Evolutionary conservation across 1,140 invertebrate species (phyloP).

Genomic region (Diabrotica undecimpunctata): DNA sequence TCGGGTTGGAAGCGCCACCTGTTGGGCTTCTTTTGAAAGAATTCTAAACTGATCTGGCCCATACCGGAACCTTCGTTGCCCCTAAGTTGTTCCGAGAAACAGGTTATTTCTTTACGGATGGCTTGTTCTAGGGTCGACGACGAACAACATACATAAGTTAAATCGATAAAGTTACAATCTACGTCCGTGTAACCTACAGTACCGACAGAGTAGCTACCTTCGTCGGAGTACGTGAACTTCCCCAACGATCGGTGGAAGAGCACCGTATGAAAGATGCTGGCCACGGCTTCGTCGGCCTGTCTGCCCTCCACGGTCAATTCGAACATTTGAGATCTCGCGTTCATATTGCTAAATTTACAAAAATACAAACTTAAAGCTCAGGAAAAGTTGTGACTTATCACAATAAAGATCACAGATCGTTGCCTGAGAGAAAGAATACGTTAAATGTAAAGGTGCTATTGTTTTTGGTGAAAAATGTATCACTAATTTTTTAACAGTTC

Average conservation of each 20-base stretch:
- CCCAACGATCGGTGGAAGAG: slow-evolving; percentile 91
- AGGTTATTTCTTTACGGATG: slow-evolving; percentile 76
- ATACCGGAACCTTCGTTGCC: slow-evolving; percentile 67
- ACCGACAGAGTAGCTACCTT: slow-evolving; percentile 91
- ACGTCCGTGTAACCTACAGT: slow-evolving; percentile 93
- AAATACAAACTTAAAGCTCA: slow-evolving; percentile 22
- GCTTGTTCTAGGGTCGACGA: slow-evolving; percentile 71
- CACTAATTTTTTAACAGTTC: slow-evolving; percentile 21
- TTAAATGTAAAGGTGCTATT: neutral
- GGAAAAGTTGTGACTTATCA: slow-evolving; percentile 27
- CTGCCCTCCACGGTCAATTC: slow-evolving; percentile 87
- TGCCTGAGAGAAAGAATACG: slow-evolving; percentile 25
- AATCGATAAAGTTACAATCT: slow-evolving; percentile 95
- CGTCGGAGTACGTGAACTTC: slow-evolving; percentile 92
- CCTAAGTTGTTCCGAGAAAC: slow-evolving; percentile 81
- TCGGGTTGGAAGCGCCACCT: slow-evolving; percentile 86
- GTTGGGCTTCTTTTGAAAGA: slow-evolving; percentile 87
- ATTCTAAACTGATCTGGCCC: slow-evolving; percentile 90
- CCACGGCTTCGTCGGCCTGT: slow-evolving; percentile 92
- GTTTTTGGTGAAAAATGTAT: slow-evolving; percentile 21
- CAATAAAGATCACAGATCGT: slow-evolving; percentile 31
- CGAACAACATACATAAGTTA: slow-evolving; percentile 93
- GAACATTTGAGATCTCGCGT: slow-evolving; percentile 82
- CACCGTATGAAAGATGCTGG: slow-evolving; percentile 92
- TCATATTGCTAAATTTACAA: slow-evolving; percentile 59